Percentiles rank a stretch among this genome's conserved stretches.
These are phyloP conservation scores for Muscicapa adusta DNA, from an alignment of 2,113 vertebrate genomes.

Conservation along the genomic window DNA sequence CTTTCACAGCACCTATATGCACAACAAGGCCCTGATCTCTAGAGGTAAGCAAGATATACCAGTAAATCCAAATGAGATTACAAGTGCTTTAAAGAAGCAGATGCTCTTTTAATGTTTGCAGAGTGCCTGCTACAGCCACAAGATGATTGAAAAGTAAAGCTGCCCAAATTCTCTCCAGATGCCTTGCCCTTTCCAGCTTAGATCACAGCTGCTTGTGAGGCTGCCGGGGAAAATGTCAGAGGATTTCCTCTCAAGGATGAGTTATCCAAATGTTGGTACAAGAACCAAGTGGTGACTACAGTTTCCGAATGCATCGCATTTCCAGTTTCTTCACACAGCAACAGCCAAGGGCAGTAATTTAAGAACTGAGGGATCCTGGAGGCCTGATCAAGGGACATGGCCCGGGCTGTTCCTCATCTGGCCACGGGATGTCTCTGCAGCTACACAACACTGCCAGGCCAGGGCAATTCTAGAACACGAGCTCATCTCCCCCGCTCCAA, in stretches of 20 bases:
- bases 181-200: background rate
- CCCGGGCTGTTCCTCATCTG: background rate
- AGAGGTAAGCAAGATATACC: background rate
- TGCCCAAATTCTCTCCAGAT: background rate
- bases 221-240: background rate
- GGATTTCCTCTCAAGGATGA: background rate
- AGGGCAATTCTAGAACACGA: background rate
- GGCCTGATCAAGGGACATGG: background rate
- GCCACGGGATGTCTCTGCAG: constrained; percentile 36
- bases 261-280: background rate
- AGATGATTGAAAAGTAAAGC: background rate
- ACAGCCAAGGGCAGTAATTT: background rate
- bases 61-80: background rate
- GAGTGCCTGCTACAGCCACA: background rate
- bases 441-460: background rate
- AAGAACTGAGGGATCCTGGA: background rate
- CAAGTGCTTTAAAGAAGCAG: background rate
- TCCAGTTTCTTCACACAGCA: background rate
- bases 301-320: background rate
- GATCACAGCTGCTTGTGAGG: background rate
- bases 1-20: background rate
- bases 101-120: background rate
- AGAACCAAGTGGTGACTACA: background rate
- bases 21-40: background rate
- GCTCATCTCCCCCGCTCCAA: background rate